These are phyloP conservation scores for Anniella stebbinsi DNA, from an alignment of 2,797 vertebrate genomes.

Conservation along the genomic window DNA sequence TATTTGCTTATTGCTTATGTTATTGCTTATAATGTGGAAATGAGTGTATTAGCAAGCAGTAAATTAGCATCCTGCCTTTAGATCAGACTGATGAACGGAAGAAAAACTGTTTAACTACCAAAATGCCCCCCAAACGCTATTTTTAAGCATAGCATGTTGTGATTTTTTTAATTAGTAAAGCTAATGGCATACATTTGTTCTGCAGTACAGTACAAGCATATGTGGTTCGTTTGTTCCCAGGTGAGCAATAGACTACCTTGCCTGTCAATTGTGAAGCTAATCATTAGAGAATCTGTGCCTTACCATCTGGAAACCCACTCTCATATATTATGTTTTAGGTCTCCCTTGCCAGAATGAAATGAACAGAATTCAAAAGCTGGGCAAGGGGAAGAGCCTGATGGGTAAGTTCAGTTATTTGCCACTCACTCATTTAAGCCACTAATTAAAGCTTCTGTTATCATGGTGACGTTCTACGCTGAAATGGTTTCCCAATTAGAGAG, in stretches of 20 bases:
- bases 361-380: constrained; percentile 93
- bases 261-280: constrained; percentile 68
- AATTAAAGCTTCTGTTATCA: constrained; percentile 77
- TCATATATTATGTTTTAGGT: constrained; percentile 83
- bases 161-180: constrained; percentile 69
- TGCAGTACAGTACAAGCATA: constrained; percentile 67
- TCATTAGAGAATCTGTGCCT: constrained; percentile 72
- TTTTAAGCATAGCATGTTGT: constrained; percentile 43
- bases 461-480: constrained; percentile 65
- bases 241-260: constrained; percentile 73
- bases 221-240: constrained; percentile 72
- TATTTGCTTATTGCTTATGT: constrained; percentile 31
- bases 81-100: constrained; percentile 42
- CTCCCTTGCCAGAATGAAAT: constrained; percentile 96
- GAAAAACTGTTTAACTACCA: constrained; percentile 48
- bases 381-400: constrained; percentile 91
- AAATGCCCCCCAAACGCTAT: constrained; percentile 56
- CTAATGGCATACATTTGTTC: constrained; percentile 75
- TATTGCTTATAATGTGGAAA: constrained; percentile 43
- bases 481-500: constrained; percentile 70
- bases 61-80: constrained; percentile 43
- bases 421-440: constrained; percentile 74
- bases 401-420: constrained; percentile 84
- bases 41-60: constrained; percentile 54
- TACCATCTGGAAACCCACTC: constrained; percentile 81